These are phyloP conservation scores for Exephanes ischioxanthus DNA, from an alignment of 2,888 invertebrate species.

Conservation along the genomic window DNA sequence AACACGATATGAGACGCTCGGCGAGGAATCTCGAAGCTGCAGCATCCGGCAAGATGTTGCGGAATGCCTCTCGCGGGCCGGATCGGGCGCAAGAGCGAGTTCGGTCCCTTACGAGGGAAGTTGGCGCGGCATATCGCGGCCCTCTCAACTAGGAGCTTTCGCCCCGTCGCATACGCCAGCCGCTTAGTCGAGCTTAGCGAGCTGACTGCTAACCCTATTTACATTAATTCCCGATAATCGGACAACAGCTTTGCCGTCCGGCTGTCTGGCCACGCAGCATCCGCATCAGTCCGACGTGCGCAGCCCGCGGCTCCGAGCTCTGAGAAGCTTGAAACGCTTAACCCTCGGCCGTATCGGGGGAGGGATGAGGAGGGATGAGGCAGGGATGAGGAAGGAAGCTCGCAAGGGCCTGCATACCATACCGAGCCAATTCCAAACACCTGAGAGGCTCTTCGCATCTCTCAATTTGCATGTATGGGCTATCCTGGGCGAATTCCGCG, in stretches of 20 bases:
- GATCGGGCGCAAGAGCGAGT: neutral
- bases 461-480: slow-evolving; percentile 76
- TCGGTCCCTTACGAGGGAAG: slow-evolving; percentile 67
- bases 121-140: slow-evolving; percentile 54
- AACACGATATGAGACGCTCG: slow-evolving; percentile 33
- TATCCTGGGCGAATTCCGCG: slow-evolving; percentile 54
- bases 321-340: slow-evolving; percentile 63
- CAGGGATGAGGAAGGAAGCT: slow-evolving; percentile 19
- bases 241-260: slow-evolving; percentile 72
- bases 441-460: slow-evolving; percentile 76
- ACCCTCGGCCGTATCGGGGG: slow-evolving; percentile 51
- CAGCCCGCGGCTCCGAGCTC: slow-evolving; percentile 13
- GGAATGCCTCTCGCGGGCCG: slow-evolving; percentile 28
- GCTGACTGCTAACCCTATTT: slow-evolving; percentile 74
- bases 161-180: slow-evolving; percentile 60
- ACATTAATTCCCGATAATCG: slow-evolving; percentile 80
- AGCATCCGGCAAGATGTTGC: slow-evolving; percentile 44
- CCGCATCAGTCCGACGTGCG: slow-evolving; percentile 8
- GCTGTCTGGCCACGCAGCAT: slow-evolving; percentile 36
- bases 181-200: slow-evolving; percentile 74
- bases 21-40: slow-evolving; percentile 38
- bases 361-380: neutral
- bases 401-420: slow-evolving; percentile 66
- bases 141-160: slow-evolving; percentile 49
- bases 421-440: slow-evolving; percentile 71